phyloP scores from a whole-genome alignment of 2,797 vertebrate genomes.

The Thamnophis elegans region DNA sequence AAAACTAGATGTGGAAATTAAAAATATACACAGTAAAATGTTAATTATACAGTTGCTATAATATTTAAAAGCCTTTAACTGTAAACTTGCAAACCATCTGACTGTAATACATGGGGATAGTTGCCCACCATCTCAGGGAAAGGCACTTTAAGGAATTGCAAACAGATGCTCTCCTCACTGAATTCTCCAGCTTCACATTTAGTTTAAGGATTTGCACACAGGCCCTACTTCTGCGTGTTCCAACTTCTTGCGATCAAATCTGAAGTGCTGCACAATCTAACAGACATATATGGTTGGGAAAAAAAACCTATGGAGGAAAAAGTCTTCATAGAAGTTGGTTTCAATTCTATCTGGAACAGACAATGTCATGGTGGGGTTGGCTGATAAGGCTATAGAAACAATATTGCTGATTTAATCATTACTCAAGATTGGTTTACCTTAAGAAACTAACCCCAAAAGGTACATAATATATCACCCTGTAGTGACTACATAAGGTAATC shows the following conservation, averaged over 20 bases:
- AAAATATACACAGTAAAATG: background rate
- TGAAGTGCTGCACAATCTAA: background rate
- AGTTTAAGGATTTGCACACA: background rate
- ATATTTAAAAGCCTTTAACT: background rate
- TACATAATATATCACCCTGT: conserved; percentile 5
- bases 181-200: background rate
- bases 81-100: background rate
- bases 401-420: conserved; percentile 14
- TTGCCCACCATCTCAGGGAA: background rate
- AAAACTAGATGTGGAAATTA: background rate
- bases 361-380: background rate
- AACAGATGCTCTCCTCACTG: background rate
- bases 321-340: background rate
- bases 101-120: background rate
- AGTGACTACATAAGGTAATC: background rate
- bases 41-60: background rate
- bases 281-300: background rate
- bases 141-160: background rate
- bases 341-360: background rate
- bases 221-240: background rate
- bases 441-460: background rate
- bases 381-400: background rate
- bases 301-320: background rate
- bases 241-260: background rate
- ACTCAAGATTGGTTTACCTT: background rate